phyloP scores from a whole-genome alignment of 92 coral and sea anemone species.

The Actinostola sp. region DNA sequence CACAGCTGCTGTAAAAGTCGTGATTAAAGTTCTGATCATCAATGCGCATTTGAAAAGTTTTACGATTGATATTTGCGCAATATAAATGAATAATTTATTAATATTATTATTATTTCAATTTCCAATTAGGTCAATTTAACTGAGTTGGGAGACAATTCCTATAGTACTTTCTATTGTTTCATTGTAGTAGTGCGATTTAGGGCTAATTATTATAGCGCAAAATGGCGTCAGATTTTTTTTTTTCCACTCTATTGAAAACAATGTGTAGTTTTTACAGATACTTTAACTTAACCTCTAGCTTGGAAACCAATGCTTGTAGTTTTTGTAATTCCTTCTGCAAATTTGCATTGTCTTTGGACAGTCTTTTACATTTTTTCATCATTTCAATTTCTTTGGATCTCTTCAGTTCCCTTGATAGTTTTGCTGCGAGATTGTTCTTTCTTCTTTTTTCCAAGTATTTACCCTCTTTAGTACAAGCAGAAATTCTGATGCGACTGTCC shows the following conservation, averaged over 20 bases:
- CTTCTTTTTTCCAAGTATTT: slow-evolving; percentile 32
- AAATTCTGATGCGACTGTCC: not conserved
- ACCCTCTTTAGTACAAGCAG: not conserved
- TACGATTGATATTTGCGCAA: no score
- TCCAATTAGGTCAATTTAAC: no score
- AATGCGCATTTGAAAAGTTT: no score
- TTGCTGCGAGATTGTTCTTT: slow-evolving; percentile 40
- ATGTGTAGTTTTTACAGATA: not conserved
- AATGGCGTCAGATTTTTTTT: no score
- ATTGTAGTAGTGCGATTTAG: no score
- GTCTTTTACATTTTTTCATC: slow-evolving; percentile 5
- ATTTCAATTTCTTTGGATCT: slow-evolving; percentile 29
- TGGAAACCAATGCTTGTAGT: slow-evolving; percentile 18
- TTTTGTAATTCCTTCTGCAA: slow-evolving; percentile 21
- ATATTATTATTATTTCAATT: no score
- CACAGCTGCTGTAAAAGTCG: no score
- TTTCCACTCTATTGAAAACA: not conserved
- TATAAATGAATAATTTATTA: no score
- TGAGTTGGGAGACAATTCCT: no score
- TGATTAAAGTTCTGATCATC: no score
- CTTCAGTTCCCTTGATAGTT: slow-evolving; percentile 32
- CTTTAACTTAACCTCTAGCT: slow-evolving; percentile 18
- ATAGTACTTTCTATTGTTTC: no score
- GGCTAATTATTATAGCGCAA: no score
- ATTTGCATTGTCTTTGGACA: slow-evolving; percentile 29